Evolutionary conservation across 2,888 invertebrate species (phyloP).

Genomic region (Helleia helle): DNA sequence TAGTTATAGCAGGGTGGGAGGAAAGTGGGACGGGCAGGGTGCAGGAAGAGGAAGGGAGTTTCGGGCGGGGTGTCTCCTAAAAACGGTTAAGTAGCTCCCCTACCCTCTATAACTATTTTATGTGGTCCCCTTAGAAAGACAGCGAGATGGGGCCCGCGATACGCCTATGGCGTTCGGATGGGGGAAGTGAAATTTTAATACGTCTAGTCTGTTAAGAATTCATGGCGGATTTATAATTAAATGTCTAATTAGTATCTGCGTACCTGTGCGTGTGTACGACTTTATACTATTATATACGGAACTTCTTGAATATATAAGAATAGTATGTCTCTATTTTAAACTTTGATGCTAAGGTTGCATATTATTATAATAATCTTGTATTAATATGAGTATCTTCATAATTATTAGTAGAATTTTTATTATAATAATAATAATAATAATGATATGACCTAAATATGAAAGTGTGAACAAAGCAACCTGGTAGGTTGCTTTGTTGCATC

Average conservation of each 20-base stretch:
- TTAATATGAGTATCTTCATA: no score
- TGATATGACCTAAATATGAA: no score
- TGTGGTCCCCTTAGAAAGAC: conserved; percentile 73
- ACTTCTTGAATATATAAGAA: no score
- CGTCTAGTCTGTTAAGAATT: conserved; percentile 68
- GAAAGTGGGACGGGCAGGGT: conserved; percentile 39
- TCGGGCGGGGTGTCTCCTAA: conserved; percentile 69
- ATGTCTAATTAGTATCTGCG: conserved; percentile 48
- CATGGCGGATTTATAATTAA: conserved; percentile 69
- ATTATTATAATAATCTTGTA: no score
- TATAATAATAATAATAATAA: no score
- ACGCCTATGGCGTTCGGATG: conserved; percentile 49
- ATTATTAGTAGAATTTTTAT: no score
- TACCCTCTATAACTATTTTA: conserved; percentile 72
- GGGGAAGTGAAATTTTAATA: conserved; percentile 71
- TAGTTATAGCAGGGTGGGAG: conserved; percentile 52
- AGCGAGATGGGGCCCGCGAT: conserved; percentile 63
- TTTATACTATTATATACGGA: no score
- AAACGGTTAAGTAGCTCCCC: conserved; percentile 73
- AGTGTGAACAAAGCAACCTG: no score
- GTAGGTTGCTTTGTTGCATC: no score
- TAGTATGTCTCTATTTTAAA: no score
- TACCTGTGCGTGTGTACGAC: not conserved
- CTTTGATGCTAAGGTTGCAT: no score
- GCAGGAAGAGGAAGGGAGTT: conserved; percentile 64